Base-by-base conservation (phyloP, 1,140 invertebrate genomes). In the Drosophila suzukii region DNA sequence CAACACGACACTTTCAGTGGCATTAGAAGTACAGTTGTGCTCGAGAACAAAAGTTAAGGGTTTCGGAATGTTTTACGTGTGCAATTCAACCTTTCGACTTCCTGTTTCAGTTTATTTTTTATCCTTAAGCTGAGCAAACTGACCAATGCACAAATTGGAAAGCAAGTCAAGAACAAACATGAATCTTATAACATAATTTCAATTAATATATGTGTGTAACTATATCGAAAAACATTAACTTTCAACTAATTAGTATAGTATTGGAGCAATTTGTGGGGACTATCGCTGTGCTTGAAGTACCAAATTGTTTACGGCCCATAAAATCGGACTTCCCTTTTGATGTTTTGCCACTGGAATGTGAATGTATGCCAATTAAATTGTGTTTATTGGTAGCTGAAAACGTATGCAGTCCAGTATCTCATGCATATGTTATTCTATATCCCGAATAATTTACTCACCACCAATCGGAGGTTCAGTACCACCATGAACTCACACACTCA, bases 341-440 rank as follows among this genome's bases (percentile, higher is more conserved):
- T n/a, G 59, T 32, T 17, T 6, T 27, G 1, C 20, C 8, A 10
- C 15, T 8, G 58, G 34, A 57, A 57, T 59, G 59, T 20, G n/a
- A 62, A 43, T 13, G 27, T 4, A 34, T 32, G 27, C 24, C 46
- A 67, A 63, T 67, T 67, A 67, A 27, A 67, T 50, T 63, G 62
- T 38, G 44, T 67, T 67, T 67, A 61, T 63, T 60, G 61, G 46
- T 10, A 39, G 20, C 43, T 34, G 24, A 39, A 59, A 49, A 15
- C 58, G 24, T 32, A 38, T 66, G 49, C 15, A 50, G 54, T 20
- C 32, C 30, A 38, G 34, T 17, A 62, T 24, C 57, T 38, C 34
- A 49, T 49, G 62, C 57, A 61, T 67, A 34, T 62, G 63, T 34
- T 32, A 30, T 62, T 30, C 5, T 20, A n/a, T 34, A 67, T 51